These are phyloP conservation scores for Pristionchus pacificus DNA, from an alignment of 1,140 invertebrate genomes.

Conservation along the genomic window DNA sequence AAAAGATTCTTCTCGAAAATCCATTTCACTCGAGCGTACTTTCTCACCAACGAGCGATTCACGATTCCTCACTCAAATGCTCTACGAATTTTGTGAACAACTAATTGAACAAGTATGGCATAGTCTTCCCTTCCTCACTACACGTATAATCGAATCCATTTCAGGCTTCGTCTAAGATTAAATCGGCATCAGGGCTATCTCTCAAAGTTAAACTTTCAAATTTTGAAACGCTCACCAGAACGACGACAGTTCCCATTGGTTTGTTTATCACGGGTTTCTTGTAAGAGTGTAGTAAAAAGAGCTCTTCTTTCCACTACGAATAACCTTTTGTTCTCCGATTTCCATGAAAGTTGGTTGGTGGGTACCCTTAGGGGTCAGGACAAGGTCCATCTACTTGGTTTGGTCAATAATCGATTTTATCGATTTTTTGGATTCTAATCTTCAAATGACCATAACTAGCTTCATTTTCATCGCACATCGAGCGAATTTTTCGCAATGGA, in stretches of 20 bases:
- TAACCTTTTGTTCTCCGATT: too few species aligned
- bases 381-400: too few species aligned
- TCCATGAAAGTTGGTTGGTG: too few species aligned
- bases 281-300: too few species aligned
- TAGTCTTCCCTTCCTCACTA: background rate
- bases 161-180: background rate
- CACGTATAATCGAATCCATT: background rate
- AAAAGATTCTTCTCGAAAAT: constrained; percentile 17
- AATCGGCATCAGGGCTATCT: constrained; percentile 12
- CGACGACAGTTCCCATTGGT: background rate
- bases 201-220: constrained; percentile 33
- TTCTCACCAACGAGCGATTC: constrained; percentile 14
- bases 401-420: too few species aligned
- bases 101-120: constrained; percentile 7
- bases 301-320: too few species aligned
- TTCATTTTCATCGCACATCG: too few species aligned
- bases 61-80: background rate
- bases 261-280: too few species aligned
- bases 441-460: too few species aligned
- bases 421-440: too few species aligned
- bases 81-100: constrained; percentile 10
- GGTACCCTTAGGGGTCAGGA: too few species aligned
- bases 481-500: too few species aligned
- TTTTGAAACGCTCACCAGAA: constrained; percentile 28
- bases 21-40: constrained; percentile 35